These are phyloP conservation scores for Drosophila multiciliata DNA, from an alignment of 2,888 invertebrate genomes.

Conservation along the genomic window DNA sequence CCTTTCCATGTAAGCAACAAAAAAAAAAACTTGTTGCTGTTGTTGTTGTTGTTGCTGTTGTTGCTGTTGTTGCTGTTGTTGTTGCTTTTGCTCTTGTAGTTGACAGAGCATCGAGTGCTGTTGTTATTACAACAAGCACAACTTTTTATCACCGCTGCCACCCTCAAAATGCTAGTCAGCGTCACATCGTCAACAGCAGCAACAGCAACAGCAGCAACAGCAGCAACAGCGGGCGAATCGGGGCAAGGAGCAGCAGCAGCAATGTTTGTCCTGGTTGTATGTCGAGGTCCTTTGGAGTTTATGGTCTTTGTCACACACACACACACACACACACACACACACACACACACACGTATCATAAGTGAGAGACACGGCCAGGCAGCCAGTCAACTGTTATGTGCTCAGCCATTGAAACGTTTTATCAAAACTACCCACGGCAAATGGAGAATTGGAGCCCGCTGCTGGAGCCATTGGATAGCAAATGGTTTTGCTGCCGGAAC, in stretches of 20 bases:
- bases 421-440: conserved; percentile 76
- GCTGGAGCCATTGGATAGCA: conserved; percentile 65
- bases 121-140: conserved; percentile 77
- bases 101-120: conserved; percentile 63
- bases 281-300: conserved; percentile 69
- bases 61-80: conserved; percentile 8
- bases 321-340: conserved; percentile 18
- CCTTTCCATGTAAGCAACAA: conserved; percentile 10
- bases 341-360: conserved; percentile 22
- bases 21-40: conserved; percentile 37
- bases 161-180: conserved; percentile 77
- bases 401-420: conserved; percentile 78
- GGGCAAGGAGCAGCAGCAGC: conserved; percentile 28
- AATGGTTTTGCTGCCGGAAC: conserved; percentile 56
- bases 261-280: conserved; percentile 68
- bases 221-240: conserved; percentile 40
- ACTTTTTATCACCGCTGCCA: conserved; percentile 78
- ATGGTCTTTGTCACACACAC: conserved; percentile 73
- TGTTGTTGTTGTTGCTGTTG: conserved; percentile 8
- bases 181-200: conserved; percentile 73
- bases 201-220: conserved; percentile 7
- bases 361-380: conserved; percentile 61
- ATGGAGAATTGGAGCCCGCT: conserved; percentile 37
- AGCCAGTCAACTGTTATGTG: conserved; percentile 79
- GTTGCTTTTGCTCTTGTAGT: conserved; percentile 42